Conservation (phyloP, 2,797 vertebrate genomes). For the Myotis vivesi region DNA sequence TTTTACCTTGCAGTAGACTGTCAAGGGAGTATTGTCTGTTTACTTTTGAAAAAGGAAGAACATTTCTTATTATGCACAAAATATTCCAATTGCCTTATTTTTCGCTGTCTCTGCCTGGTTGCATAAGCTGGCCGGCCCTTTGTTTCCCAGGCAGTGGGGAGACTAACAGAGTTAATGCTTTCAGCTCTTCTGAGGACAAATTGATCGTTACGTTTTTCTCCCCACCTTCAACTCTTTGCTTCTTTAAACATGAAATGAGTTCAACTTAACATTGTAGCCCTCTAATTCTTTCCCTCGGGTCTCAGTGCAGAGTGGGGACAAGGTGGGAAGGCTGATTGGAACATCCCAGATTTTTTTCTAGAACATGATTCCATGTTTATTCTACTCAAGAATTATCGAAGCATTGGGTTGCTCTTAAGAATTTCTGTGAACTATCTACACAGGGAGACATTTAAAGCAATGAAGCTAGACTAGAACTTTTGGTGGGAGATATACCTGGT, state of each 20-base stretch:
- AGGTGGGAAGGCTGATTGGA: not conserved
- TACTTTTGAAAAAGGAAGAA: slow-evolving; percentile 54
- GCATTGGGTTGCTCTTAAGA: not conserved
- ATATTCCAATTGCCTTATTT: not conserved
- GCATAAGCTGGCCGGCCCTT: slow-evolving; percentile 10
- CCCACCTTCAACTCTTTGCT: not conserved
- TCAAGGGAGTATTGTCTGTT: slow-evolving; percentile 3
- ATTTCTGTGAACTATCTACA: not conserved
- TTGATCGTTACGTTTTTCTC: not conserved
- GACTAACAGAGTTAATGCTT: not conserved
- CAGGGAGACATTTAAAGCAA: not conserved
- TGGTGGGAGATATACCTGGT: not conserved
- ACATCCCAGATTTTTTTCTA: not conserved
- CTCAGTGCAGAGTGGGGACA: not conserved
- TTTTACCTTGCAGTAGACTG: slow-evolving; percentile 24
- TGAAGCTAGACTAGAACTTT: not conserved
- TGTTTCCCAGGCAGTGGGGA: not conserved
- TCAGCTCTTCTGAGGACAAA: not conserved
- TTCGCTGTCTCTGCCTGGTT: not conserved
- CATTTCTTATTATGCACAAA: slow-evolving; percentile 44
- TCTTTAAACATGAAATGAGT: not conserved
- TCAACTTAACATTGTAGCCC: not conserved
- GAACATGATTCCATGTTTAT: not conserved
- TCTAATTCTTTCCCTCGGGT: not conserved
- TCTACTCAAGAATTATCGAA: not conserved